A percentile compares a stretch with the other conserved stretches of the same genome.
Evolutionary conservation across 2,888 invertebrate species (phyloP).

Genomic region (Drosophila borealis): DNA sequence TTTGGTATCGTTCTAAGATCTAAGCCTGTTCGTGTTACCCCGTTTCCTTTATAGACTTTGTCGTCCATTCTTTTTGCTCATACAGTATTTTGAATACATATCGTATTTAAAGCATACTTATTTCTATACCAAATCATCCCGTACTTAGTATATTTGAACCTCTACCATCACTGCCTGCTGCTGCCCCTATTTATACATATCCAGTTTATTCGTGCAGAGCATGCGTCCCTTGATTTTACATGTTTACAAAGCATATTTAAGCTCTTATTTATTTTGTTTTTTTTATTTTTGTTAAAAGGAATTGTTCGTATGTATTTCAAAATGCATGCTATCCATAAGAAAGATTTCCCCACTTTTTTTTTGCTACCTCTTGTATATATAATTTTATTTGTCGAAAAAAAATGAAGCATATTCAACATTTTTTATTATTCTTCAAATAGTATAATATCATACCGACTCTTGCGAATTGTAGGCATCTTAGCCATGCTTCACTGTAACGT

Average conservation of each 20-base stretch:
- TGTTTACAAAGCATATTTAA: not conserved
- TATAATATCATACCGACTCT: too few relatives aligned
- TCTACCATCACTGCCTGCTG: slow-evolving; percentile 13
- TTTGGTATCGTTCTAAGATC: slow-evolving; percentile 17
- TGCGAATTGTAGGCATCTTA: not conserved
- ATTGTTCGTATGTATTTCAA: not conserved
- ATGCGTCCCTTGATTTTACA: slow-evolving; percentile 7
- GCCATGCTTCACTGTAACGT: not conserved
- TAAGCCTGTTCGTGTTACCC: slow-evolving; percentile 10
- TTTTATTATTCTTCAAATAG: not conserved
- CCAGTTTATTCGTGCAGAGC: not conserved
- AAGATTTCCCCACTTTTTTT: not conserved
- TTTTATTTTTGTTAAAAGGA: not conserved
- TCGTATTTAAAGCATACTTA: slow-evolving; percentile 3
- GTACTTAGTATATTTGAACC: slow-evolving; percentile 5
- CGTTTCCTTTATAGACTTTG: slow-evolving; percentile 10
- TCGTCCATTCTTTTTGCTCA: slow-evolving; percentile 11
- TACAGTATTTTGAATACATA: not conserved
- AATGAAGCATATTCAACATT: too few relatives aligned
- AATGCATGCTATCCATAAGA: not conserved
- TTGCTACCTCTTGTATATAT: not conserved
- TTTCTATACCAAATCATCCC: not conserved
- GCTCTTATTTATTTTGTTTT: not conserved
- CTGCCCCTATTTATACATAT: not conserved
- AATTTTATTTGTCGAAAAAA: too few relatives aligned